These are phyloP conservation scores for Linurgus olivaceus DNA, from an alignment of 2,797 vertebrate genomes.

Conservation along the genomic window DNA sequence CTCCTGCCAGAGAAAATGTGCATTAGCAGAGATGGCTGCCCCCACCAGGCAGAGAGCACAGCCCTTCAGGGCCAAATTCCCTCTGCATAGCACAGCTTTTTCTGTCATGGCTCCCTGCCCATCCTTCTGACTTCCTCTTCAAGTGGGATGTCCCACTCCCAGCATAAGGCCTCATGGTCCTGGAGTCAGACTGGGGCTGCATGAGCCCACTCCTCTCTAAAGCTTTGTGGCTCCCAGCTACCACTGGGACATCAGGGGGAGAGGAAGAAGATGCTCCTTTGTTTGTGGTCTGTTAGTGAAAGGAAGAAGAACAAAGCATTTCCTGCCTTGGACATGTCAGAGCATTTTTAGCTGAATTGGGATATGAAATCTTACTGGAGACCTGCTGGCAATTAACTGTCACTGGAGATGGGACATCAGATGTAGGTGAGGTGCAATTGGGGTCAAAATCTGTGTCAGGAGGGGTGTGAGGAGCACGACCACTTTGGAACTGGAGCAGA, in stretches of 20 bases:
- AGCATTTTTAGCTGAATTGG: neutral
- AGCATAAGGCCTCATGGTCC: neutral
- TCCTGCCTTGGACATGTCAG: neutral
- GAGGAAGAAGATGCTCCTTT: neutral
- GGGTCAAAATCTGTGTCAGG: neutral
- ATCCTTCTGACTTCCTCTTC: neutral
- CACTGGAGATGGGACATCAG: neutral
- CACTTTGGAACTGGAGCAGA: neutral
- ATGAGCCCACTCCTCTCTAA: neutral
- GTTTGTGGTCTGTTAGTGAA: neutral
- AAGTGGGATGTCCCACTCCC: neutral
- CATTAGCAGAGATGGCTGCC: neutral
- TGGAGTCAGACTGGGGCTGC: neutral
- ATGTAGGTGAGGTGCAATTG: neutral
- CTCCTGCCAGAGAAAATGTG: neutral
- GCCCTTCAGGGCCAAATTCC: neutral
- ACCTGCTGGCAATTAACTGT: neutral
- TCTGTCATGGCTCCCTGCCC: neutral
- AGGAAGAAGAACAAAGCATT: neutral
- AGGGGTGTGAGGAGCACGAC: fast-evolving
- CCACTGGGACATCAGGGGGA: fast-evolving
- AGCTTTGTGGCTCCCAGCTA: neutral
- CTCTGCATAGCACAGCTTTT: neutral
- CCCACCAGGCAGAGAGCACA: neutral
- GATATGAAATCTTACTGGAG: neutral